Conservation (phyloP, 2,797 vertebrate species). For the Cephalopachus bancanus region DNA sequence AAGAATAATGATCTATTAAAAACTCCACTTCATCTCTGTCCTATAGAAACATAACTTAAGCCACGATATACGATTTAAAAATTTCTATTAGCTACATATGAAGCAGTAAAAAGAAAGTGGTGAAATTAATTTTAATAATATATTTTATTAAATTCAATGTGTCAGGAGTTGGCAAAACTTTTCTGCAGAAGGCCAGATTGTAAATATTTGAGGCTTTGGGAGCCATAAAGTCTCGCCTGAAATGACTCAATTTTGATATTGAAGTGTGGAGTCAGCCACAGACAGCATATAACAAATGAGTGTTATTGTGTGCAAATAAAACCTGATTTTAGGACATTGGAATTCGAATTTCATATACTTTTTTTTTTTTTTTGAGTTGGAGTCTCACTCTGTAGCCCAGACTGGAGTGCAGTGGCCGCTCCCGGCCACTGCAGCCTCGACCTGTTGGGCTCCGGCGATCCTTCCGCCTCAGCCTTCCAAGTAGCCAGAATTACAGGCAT, state of each 20-base stretch:
- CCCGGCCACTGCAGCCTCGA: no score
- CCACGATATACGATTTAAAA: not conserved
- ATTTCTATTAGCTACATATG: not conserved
- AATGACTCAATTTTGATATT: not conserved
- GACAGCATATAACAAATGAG: not conserved
- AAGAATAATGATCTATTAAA: not conserved
- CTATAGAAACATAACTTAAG: not conserved
- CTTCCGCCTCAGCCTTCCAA: no score
- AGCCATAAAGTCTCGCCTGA: not conserved
- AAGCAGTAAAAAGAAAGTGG: not conserved
- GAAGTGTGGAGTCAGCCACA: not conserved
- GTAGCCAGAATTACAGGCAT: no score
- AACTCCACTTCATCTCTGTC: not conserved
- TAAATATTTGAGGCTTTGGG: not conserved
- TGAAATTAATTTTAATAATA: not conserved
- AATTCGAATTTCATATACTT: not conserved
- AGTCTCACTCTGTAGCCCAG: no score
- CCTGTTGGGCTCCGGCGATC: no score
- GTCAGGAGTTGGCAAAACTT: not conserved
- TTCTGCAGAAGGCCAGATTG: not conserved
- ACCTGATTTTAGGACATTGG: not conserved
- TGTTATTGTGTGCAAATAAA: not conserved
- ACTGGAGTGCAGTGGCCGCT: no score
- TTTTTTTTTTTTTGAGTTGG: not conserved
- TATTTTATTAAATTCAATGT: conserved; percentile 14